Base-by-base conservation (phyloP, 2,797 vertebrate species). In the Triplophysa yarkandensis region DNA sequence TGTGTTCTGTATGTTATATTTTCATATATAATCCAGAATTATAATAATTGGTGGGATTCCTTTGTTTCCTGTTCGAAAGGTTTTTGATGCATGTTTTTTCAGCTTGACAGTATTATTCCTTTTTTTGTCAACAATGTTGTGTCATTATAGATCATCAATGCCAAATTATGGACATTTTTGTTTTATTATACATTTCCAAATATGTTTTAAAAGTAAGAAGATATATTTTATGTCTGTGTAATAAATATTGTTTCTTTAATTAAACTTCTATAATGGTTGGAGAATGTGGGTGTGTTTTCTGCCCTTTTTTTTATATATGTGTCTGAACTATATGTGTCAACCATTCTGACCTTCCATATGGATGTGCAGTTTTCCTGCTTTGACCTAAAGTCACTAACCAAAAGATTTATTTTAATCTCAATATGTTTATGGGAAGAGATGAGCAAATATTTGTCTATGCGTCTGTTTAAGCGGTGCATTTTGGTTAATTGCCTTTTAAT, bases 231-330 rank as follows among this genome's bases (percentile, higher is more conserved):
- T 41, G 43, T 21, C 19, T 43, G 23, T 64, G 44, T 63, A 27
- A n/a, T 50, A 27, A 62, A 36, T 71, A 9, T 71, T 61, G 17
- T 1, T 65, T 64, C 55, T 16, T 9, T 44, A 30, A 73, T 55
- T 64, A 73, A 73, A 65, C 27, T 10, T 62, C 14, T 16, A 43
- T 21, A 5, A 55, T 21, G 13, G 2, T 21, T 7, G 27, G 27
- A 43, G 27, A 7, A 14, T 23, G 25, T 6, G 21, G 32, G 0
- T 46, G 34, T 32, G 23, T 58, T 32, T 48, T 48, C 5, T n/a
- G n/a, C n/a, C n/a, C n/a, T n/a, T n/a, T n/a, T n/a, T n/a, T 48
- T 58, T 32, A 6, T 32, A 39, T 39, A 3, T 6, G 32, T 8
- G 5, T 34, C n/a, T n/a, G n/a, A n/a, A n/a, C n/a, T n/a, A n/a